A percentile compares a stretch with the other conserved stretches of the same genome.
phyloP scores from a whole-genome alignment of 2,888 invertebrate species.

The Scaptomyza caliginosa region DNA sequence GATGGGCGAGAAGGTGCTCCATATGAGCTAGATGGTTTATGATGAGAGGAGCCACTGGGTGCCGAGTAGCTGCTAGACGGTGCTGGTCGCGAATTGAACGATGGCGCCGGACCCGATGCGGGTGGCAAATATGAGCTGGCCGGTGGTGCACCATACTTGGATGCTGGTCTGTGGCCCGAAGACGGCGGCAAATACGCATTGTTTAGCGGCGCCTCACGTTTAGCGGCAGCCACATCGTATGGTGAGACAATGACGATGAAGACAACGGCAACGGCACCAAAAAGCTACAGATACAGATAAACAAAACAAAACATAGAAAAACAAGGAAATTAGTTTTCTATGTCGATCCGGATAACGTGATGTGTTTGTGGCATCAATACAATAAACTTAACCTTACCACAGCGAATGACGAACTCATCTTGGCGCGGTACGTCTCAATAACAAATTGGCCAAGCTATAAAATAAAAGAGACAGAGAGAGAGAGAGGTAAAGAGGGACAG shows the following conservation, averaged over 20 bases:
- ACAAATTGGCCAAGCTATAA: conserved; percentile 59
- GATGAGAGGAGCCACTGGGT: conserved; percentile 62
- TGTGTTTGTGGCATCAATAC: neutral
- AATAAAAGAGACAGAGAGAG: conserved; percentile 32
- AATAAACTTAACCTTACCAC: conserved; percentile 69
- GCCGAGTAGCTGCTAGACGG: conserved; percentile 83
- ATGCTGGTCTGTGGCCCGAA: conserved; percentile 80
- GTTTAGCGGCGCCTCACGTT: conserved; percentile 83
- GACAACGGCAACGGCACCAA: conserved; percentile 48
- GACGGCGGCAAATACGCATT: conserved; percentile 83
- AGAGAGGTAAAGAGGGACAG: conserved; percentile 28
- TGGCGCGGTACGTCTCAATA: conserved; percentile 45
- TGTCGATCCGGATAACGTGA: conserved; percentile 44
- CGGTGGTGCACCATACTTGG: conserved; percentile 85
- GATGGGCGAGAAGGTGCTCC: conserved; percentile 74
- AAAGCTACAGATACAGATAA: conserved; percentile 51
- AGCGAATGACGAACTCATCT: conserved; percentile 69
- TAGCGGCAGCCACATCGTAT: conserved; percentile 73
- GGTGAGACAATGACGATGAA: conserved; percentile 45
- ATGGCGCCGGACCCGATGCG: conserved; percentile 83
- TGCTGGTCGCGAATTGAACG: conserved; percentile 66
- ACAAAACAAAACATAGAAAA: conserved; percentile 18
- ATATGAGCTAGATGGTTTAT: conserved; percentile 81
- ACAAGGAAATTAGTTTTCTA: conserved; percentile 69
- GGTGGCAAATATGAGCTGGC: conserved; percentile 86